These are phyloP conservation scores for Nesidiocoris tenuis DNA, from an alignment of 2,888 invertebrate genomes.

Conservation along the genomic window DNA sequence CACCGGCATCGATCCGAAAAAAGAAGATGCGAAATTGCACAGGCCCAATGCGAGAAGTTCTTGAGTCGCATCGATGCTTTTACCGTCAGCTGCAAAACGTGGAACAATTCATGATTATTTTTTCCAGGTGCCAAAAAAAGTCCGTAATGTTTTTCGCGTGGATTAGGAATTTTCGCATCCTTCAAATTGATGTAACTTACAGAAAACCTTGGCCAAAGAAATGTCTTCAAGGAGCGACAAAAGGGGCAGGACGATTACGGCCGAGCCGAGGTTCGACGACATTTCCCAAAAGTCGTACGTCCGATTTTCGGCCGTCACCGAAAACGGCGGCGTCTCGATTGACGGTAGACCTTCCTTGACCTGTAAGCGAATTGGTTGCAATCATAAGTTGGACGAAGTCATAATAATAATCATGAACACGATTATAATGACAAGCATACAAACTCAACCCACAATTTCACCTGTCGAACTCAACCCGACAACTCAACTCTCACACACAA, in stretches of 20 bases:
- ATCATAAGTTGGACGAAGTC: too few relatives aligned
- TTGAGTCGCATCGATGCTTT: slow-evolving; percentile 67
- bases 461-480: too few relatives aligned
- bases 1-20: slow-evolving; percentile 68
- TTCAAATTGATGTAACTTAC: too few relatives aligned
- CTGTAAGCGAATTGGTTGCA: too few relatives aligned
- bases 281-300: slow-evolving; percentile 62
- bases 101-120: too few relatives aligned
- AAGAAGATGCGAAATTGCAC: slow-evolving; percentile 67
- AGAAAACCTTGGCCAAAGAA: slow-evolving; percentile 71
- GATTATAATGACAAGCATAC: not conserved
- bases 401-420: not conserved
- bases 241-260: slow-evolving; percentile 66
- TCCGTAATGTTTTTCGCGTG: too few relatives aligned
- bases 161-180: too few relatives aligned
- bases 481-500: too few relatives aligned
- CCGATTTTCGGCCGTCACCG: slow-evolving; percentile 60
- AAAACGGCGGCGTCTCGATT: slow-evolving; percentile 66
- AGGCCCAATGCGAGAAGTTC: slow-evolving; percentile 68
- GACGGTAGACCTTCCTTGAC: slow-evolving; percentile 70
- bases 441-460: too few relatives aligned
- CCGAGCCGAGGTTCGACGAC: slow-evolving; percentile 64
- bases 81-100: slow-evolving; percentile 59
- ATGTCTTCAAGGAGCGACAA: slow-evolving; percentile 69
- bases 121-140: not conserved